Percentiles rank a stretch among this genome's conserved stretches.
phyloP scores from a whole-genome alignment of 2,113 vertebrate genomes.

The Tursiops truncatus region DNA sequence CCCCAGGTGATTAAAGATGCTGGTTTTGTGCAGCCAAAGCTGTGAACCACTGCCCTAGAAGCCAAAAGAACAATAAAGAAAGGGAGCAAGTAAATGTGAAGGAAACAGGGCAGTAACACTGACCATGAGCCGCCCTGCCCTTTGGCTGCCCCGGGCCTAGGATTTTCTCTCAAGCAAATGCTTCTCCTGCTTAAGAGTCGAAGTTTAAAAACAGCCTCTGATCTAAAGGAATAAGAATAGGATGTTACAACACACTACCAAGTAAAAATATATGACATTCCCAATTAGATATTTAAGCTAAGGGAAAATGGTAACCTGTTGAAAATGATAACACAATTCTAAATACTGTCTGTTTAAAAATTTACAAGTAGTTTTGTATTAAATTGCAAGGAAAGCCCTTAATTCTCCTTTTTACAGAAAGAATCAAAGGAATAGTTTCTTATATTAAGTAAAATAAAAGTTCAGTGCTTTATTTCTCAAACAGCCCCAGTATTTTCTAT shows the following conservation, averaged over 20 bases:
- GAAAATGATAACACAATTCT: not conserved
- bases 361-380: not conserved
- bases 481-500: not conserved
- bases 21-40: not conserved
- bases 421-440: slow-evolving; percentile 1
- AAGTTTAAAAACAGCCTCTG: not conserved
- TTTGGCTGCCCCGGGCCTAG: not conserved
- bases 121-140: too few species aligned
- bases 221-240: not conserved
- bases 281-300: not conserved
- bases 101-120: not conserved
- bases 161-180: not conserved
- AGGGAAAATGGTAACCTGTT: not conserved
- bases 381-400: not conserved
- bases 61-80: not conserved
- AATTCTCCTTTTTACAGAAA: not conserved
- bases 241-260: not conserved
- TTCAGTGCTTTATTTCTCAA: not conserved
- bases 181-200: not conserved
- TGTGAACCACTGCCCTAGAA: not conserved
- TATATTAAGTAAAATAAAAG: not conserved
- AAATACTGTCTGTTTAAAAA: slow-evolving; percentile 3
- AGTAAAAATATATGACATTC: not conserved
- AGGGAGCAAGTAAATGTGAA: not conserved
- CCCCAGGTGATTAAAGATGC: not conserved